Percentiles rank a stretch among this genome's conserved stretches.
These are phyloP conservation scores for Drosophila asahinai DNA, from an alignment of 1,140 invertebrate genomes.

Conservation along the genomic window DNA sequence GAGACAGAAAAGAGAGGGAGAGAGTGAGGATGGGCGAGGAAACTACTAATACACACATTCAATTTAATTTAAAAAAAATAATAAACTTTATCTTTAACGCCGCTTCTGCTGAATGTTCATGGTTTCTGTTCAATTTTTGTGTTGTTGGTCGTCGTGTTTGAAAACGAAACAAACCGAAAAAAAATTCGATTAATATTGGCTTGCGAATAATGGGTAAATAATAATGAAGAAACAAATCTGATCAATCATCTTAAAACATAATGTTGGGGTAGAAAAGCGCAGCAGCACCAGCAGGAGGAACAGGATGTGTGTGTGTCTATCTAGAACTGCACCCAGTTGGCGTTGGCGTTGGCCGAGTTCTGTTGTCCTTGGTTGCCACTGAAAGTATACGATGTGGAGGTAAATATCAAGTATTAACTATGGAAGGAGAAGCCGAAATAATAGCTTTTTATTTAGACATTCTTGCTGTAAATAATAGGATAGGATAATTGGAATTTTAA, in stretches of 20 bases:
- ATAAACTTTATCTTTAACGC: slow-evolving; percentile 66
- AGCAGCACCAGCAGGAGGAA: slow-evolving; percentile 44
- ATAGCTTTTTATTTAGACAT: too few species aligned
- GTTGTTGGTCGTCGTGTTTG: slow-evolving; percentile 14
- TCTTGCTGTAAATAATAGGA: too few species aligned
- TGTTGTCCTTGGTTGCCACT: slow-evolving; percentile 85
- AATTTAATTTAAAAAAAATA: slow-evolving; percentile 55
- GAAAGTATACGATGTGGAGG: slow-evolving; percentile 38
- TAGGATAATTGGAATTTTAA: too few species aligned
- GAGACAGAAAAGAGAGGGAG: not conserved
- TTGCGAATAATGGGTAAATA: slow-evolving; percentile 16
- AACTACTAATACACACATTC: slow-evolving; percentile 54
- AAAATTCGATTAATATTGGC: slow-evolving; percentile 8
- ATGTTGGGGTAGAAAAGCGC: slow-evolving; percentile 26
- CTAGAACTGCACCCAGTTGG: slow-evolving; percentile 92
- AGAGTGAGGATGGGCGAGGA: slow-evolving; percentile 20
- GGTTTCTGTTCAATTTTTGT: slow-evolving; percentile 9
- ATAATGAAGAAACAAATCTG: slow-evolving; percentile 21
- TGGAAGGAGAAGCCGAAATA: not conserved
- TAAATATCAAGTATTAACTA: not conserved
- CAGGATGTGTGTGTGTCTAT: slow-evolving; percentile 32
- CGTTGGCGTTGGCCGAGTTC: slow-evolving; percentile 87
- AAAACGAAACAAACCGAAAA: slow-evolving; percentile 1
- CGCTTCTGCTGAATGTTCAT: slow-evolving; percentile 37
- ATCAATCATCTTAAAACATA: slow-evolving; percentile 26